Evolutionary conservation across 2,888 invertebrate species (phyloP).

Genomic region (Digitonthophagus gazella): DNA sequence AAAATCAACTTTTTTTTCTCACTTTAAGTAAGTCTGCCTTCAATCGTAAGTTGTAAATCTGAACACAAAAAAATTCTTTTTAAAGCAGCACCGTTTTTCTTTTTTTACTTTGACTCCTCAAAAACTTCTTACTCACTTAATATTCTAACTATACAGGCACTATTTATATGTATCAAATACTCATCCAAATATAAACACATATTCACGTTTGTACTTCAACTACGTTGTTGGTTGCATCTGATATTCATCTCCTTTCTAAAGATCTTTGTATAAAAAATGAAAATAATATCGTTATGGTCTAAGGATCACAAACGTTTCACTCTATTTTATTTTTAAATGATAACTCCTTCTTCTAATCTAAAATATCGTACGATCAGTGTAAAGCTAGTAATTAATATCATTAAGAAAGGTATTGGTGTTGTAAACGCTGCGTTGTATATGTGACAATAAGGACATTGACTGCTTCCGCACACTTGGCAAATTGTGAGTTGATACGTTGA

Average conservation of each 20-base stretch:
- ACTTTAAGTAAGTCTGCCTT: neutral
- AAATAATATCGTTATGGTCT: conserved; percentile 14
- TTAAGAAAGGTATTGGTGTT: conserved; percentile 39
- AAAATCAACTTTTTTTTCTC: neutral
- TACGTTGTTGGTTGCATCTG: neutral
- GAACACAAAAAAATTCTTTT: conserved; percentile 19
- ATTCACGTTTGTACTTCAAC: neutral
- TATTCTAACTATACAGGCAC: conserved; percentile 21
- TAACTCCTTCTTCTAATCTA: conserved; percentile 34
- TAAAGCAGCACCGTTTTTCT: neutral
- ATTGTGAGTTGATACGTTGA: conserved; percentile 85
- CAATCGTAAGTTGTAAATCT: neutral
- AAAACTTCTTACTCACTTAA: conserved; percentile 12
- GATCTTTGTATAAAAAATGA: conserved; percentile 25
- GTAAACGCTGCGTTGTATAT: conserved; percentile 70
- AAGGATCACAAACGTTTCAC: conserved; percentile 11
- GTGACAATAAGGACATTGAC: conserved; percentile 89
- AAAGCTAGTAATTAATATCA: conserved; percentile 38
- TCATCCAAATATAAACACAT: neutral
- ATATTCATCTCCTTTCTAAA: neutral
- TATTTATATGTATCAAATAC: conserved; percentile 15
- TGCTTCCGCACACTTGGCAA: conserved; percentile 92
- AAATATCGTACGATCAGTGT: conserved; percentile 39
- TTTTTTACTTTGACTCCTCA: neutral
- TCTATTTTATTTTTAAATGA: conserved; percentile 29